A percentile compares a stretch with the other conserved stretches of the same genome.
Evolutionary conservation across 2,888 invertebrate species (phyloP).

Genomic region (Galeopsomyia nigrocyanea): DNA sequence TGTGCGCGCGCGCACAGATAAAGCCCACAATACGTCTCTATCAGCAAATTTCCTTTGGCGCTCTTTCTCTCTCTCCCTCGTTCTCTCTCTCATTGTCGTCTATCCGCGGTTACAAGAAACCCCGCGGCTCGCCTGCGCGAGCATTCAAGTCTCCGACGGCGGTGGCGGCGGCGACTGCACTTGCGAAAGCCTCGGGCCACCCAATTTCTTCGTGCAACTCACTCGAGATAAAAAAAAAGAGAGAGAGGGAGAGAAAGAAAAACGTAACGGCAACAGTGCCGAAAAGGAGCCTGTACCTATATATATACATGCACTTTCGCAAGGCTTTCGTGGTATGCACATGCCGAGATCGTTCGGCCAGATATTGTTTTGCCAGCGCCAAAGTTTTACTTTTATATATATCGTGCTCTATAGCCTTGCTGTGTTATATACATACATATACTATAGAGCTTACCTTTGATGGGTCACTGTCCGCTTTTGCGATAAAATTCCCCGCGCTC

Average conservation of each 20-base stretch:
- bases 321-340: constrained; percentile 14
- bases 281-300: constrained; percentile 1
- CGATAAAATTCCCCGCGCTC: constrained; percentile 18
- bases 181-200: constrained; percentile 47
- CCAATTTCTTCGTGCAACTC: constrained; percentile 29
- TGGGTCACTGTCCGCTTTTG: background rate
- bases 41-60: no score
- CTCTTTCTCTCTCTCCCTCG: no score
- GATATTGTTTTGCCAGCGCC: constrained; percentile 5
- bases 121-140: constrained; percentile 36
- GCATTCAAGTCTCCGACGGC: constrained; percentile 45
- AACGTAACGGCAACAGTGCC: background rate
- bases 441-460: no score
- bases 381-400: no score
- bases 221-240: background rate
- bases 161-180: constrained; percentile 27
- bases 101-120: constrained; percentile 12
- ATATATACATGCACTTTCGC: constrained; percentile 5
- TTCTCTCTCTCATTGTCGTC: constrained; percentile 1
- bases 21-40: no score
- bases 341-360: constrained; percentile 14
- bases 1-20: no score
- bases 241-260: background rate
- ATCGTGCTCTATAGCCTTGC: no score
- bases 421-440: no score